Conservation (phyloP, 2,113 vertebrate genomes). For the Phylloscopus trochilus region DNA sequence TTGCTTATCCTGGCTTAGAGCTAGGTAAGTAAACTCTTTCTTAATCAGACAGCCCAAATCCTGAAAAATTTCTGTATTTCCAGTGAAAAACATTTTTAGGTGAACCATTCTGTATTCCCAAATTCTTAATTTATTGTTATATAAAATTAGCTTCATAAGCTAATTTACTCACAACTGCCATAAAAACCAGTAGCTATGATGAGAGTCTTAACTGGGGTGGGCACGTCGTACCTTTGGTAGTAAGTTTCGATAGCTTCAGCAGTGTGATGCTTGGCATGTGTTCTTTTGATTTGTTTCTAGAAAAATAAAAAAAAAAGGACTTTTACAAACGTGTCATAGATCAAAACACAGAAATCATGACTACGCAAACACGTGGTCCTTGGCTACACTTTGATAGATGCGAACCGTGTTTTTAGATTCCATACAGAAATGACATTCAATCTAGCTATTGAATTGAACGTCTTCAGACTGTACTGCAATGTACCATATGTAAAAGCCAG, state of each 20-base stretch:
- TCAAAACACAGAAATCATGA: slow-evolving; percentile 40
- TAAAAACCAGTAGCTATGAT: slow-evolving; percentile 49
- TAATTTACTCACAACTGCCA: slow-evolving; percentile 46
- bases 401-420: neutral
- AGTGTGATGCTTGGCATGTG: slow-evolving; percentile 85
- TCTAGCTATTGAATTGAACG: slow-evolving; percentile 48
- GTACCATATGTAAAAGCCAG: slow-evolving; percentile 79
- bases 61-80: neutral
- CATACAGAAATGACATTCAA: slow-evolving; percentile 56
- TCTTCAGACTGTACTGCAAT: slow-evolving; percentile 65
- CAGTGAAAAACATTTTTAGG: neutral
- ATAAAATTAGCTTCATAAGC: slow-evolving; percentile 4
- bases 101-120: neutral
- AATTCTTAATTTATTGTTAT: neutral
- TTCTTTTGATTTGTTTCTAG: slow-evolving; percentile 94
- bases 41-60: neutral
- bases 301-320: slow-evolving; percentile 21
- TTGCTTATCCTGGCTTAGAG: neutral
- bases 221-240: slow-evolving; percentile 85
- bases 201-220: slow-evolving; percentile 56
- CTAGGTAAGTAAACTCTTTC: neutral
- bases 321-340: slow-evolving; percentile 29
- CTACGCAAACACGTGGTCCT: neutral
- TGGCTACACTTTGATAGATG: neutral
- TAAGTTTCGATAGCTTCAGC: slow-evolving; percentile 84